Evolutionary conservation across 2,888 invertebrate species (phyloP), one percentile per base, ranked within the genome.

Genomic region (Hoplodrina blanda): DNA sequence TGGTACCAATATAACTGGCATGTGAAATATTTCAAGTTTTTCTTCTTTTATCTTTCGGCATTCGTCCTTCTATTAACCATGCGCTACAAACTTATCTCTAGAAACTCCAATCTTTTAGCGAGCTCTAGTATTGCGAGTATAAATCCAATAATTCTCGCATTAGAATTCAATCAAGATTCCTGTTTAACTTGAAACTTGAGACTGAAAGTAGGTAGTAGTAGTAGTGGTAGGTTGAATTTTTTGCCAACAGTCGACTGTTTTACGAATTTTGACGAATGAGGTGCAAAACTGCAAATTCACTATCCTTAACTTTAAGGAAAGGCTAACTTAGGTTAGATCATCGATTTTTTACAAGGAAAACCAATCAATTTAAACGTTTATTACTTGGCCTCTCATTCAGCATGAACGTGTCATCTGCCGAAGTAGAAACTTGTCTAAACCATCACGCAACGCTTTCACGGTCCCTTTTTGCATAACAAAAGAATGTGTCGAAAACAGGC

Each of bases 371-470:
- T 8, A 13, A 56, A 37, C 6, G 17, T 50, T 63, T 63, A 52
- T 60, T 50, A 62, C 25, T 49, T 41, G 11, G 15, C 3, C 17
- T 56, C 11, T 62, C 53, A 59, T 62, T 62, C 20, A 25, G 37
- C 44, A 53, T 55, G 37, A 60, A 41, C 57, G 20, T 50, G 19
- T 60, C 46, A 72, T 62, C 25, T 54, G 15, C 44, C 20, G 15
- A 62, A 63, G 17, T 56, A 73, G 63, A 68, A 79, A 68, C 13
- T 56, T 52, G 33, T 13, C 33, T 59, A 65, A 53, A 49, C 50
- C 30, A 10, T 30, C 53, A 52, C 19, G 57, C 50, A 52, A 41
- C 30, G n/a, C 44, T 69, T 68, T 57, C 46, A 62, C 49, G 13
- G 20, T 53, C 67, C 73, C 20, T 60, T 73, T 69, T 49, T 20